A percentile compares a stretch with the other conserved stretches of the same genome.
phyloP scores from a whole-genome alignment of 2,797 vertebrate species.

The Avahi laniger region DNA sequence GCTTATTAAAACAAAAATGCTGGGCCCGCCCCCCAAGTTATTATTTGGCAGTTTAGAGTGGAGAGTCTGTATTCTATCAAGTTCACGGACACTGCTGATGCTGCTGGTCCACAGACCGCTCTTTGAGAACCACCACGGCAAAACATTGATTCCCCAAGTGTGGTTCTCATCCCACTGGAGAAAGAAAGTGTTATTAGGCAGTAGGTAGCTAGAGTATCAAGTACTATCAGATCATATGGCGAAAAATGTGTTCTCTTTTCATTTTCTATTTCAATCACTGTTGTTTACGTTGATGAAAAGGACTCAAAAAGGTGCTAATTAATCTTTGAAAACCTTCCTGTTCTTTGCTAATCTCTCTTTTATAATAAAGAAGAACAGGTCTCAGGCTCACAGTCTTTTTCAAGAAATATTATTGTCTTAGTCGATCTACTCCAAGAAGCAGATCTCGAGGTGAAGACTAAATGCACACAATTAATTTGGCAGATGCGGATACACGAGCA shows the following conservation, averaged over 20 bases:
- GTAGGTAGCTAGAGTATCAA: background rate
- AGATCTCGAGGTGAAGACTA: background rate
- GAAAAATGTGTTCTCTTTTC: background rate
- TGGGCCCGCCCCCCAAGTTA: background rate
- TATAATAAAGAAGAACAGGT: background rate
- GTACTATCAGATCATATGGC: background rate
- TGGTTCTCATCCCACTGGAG: background rate
- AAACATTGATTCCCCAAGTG: background rate
- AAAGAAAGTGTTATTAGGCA: background rate
- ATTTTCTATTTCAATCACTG: slow-evolving; percentile 41
- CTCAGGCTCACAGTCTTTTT: background rate
- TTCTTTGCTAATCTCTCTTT: background rate
- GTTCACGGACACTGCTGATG: background rate
- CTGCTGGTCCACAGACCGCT: background rate
- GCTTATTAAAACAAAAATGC: slow-evolving; percentile 40
- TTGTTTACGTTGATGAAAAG: slow-evolving; percentile 32
- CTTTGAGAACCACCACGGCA: background rate
- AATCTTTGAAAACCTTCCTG: background rate
- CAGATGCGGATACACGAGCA: background rate
- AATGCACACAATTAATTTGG: background rate
- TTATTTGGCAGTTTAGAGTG: background rate
- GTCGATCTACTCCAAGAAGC: background rate
- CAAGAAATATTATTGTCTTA: background rate
- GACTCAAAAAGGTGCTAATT: background rate
- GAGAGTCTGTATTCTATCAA: background rate